A percentile compares a stretch with the other conserved stretches of the same genome.
phyloP scores from a whole-genome alignment of 2,888 invertebrate species.

The Chydorus sphaericus region DNA sequence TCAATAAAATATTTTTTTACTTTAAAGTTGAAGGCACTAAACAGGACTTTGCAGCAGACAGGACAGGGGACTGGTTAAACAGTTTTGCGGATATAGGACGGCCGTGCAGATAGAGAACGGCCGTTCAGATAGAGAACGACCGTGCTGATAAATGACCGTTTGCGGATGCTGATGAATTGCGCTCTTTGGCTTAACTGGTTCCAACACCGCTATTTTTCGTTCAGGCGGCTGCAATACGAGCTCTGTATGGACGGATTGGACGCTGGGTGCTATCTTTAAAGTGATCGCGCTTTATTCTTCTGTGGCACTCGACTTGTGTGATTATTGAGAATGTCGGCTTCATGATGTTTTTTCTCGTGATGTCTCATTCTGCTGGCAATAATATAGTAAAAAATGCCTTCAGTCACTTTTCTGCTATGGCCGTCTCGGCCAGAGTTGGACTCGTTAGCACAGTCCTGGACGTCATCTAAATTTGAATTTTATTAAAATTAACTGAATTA shows the following conservation, averaged over 20 bases:
- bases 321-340: no score
- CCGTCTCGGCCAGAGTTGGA: neutral
- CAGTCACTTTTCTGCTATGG: no score
- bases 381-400: neutral
- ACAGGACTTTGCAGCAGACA: conserved; percentile 72
- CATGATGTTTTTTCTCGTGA: neutral
- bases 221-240: neutral
- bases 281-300: no score
- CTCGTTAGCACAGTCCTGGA: conserved; percentile 2
- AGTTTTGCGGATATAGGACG: conserved; percentile 1
- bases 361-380: neutral
- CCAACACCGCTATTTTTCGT: neutral
- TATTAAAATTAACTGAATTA: neutral
- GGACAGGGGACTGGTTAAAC: conserved; percentile 37
- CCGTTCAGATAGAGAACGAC: no score
- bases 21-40: conserved; percentile 77
- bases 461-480: no score
- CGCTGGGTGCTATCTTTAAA: neutral
- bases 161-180: no score
- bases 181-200: neutral
- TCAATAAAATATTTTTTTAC: conserved; percentile 26
- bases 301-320: no score
- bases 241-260: neutral
- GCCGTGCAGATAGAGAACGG: no score
- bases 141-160: neutral